Percentiles rank a stretch among this genome's conserved stretches.
Conservation (phyloP, 2,888 invertebrate genomes). For the Melanostoma scalare region DNA sequence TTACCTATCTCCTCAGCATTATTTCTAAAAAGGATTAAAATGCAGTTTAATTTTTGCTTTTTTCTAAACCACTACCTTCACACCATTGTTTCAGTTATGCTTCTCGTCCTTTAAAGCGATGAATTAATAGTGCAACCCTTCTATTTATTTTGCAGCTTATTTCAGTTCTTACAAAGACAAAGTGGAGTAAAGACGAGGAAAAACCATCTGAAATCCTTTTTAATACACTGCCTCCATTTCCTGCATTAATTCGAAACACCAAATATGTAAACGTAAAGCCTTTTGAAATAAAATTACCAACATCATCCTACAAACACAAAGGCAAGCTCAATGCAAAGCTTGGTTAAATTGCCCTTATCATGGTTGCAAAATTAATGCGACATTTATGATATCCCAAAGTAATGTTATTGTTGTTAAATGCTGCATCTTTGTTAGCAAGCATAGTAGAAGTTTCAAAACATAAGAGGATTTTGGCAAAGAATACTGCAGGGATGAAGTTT, state of each 20-base stretch:
- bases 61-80: too few relatives aligned
- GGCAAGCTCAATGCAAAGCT: constrained; percentile 36
- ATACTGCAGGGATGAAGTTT: constrained; percentile 20
- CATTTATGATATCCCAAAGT: constrained; percentile 64
- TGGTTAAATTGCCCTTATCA: constrained; percentile 58
- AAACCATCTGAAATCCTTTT: constrained; percentile 13
- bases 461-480: constrained; percentile 66
- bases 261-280: constrained; percentile 48
- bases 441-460: constrained; percentile 26
- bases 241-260: constrained; percentile 12
- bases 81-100: too few relatives aligned
- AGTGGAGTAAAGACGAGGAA: neutral
- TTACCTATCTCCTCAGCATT: too few relatives aligned
- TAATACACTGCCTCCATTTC: constrained; percentile 15
- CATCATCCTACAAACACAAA: constrained; percentile 27
- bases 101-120: too few relatives aligned
- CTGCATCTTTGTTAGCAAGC: constrained; percentile 7
- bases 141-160: neutral
- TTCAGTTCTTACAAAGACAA: neutral
- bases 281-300: constrained; percentile 13
- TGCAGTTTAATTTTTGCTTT: too few relatives aligned
- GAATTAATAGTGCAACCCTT: neutral
- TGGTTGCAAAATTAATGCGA: constrained; percentile 57
- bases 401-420: constrained; percentile 52
- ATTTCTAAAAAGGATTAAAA: too few relatives aligned